Evolutionary conservation across 2,797 vertebrate species (phyloP).

Genomic region (Emydoidea blandingii): DNA sequence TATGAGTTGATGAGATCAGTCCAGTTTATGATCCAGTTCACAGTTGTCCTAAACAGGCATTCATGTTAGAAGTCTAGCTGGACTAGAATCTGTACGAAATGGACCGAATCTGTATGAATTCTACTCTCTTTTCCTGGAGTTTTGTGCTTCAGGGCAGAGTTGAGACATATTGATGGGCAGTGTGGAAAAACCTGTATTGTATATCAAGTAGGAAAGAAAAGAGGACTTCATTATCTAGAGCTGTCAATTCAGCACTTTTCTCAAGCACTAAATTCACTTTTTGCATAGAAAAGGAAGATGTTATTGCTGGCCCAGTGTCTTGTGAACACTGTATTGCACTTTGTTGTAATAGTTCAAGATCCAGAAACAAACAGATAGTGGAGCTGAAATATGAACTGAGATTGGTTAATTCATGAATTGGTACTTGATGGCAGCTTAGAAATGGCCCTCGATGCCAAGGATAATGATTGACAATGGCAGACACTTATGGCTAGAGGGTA

Average conservation of each 20-base stretch:
- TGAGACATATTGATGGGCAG: background rate
- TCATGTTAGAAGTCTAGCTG: background rate
- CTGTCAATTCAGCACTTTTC: background rate
- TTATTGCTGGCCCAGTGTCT: background rate
- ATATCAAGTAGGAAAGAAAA: background rate
- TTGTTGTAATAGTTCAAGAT: background rate
- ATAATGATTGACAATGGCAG: background rate
- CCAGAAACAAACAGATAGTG: background rate
- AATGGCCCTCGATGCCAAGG: background rate
- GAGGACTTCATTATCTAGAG: background rate
- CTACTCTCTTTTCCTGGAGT: background rate
- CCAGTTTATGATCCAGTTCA: background rate
- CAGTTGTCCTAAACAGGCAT: background rate
- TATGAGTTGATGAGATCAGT: background rate
- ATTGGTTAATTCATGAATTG: background rate
- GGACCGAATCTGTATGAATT: background rate
- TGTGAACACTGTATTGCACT: background rate
- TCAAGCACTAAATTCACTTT: background rate
- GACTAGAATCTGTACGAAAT: background rate
- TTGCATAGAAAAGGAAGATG: background rate
- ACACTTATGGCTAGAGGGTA: slow-evolving; percentile 9
- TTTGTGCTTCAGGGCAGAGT: background rate
- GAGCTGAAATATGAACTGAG: background rate
- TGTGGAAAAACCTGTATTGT: background rate
- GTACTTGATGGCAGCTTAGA: background rate